These are phyloP conservation scores for Perizoma flavofasciatum DNA, from an alignment of 2,888 invertebrate species.

Conservation along the genomic window DNA sequence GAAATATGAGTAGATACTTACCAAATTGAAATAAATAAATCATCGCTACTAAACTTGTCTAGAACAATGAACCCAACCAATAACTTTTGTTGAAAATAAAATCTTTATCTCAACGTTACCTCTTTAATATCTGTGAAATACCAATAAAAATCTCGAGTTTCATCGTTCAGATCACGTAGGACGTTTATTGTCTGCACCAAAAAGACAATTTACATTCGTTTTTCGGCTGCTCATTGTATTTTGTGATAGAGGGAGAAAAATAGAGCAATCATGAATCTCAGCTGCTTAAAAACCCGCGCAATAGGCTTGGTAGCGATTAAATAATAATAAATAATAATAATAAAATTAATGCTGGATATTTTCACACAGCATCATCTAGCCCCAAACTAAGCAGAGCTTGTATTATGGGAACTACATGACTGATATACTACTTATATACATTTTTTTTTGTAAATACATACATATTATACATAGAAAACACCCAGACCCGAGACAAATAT, in stretches of 20 bases:
- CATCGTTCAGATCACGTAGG: slow-evolving; percentile 46
- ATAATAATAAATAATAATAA: too few species aligned
- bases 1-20: not conserved
- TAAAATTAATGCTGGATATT: too few species aligned
- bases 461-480: too few species aligned
- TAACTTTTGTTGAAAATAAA: slow-evolving; percentile 6
- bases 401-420: too few species aligned
- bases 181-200: slow-evolving; percentile 48
- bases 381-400: too few species aligned
- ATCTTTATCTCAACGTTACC: slow-evolving; percentile 1
- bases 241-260: slow-evolving; percentile 10
- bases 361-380: too few species aligned
- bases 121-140: slow-evolving; percentile 25
- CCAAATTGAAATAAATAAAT: slow-evolving; percentile 18
- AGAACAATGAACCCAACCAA: slow-evolving; percentile 13
- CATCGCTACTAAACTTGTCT: slow-evolving; percentile 6
- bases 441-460: too few species aligned
- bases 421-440: too few species aligned
- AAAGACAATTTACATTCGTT: slow-evolving; percentile 39
- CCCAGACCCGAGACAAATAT: too few species aligned
- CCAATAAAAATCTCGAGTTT: slow-evolving; percentile 22
- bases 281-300: too few species aligned
- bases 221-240: slow-evolving; percentile 12
- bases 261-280: not conserved
- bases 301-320: too few species aligned